Evolutionary conservation across 2,888 invertebrate species (phyloP), one percentile per base, ranked within the genome.

Genomic region (Chloroclysta siterata): DNA sequence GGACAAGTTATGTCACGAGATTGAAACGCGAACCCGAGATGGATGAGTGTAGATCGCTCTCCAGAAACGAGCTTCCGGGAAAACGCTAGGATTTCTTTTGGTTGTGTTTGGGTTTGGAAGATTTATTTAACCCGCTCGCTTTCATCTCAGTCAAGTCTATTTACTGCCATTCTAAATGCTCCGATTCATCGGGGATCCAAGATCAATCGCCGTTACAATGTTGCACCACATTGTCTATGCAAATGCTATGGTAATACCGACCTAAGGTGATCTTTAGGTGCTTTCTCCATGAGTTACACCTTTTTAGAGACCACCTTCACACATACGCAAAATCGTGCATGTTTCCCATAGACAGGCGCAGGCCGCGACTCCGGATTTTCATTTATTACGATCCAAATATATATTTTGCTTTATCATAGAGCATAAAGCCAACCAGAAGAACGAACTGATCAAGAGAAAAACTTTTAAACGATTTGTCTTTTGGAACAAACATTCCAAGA

Each of bases 1-100:
- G 81, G 82, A 87, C 83, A 79, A 77, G 77, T 83, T 81, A 79
- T 78, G 81, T 80, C 81, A 83, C 74, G 70, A 74, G 72, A 75
- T 66, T 73, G 81, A 76, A 80, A 81, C 76, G 71, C 66, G 77
- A 82, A 80, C 74, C 70, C 53, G 64, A 63, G 71, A 73, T 74
- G 72, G 74, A 73, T 70, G 68, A 64, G 64, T 65, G 70, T 75
- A 74, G 74, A 77, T 77, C 78, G 75, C 74, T 72, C 72, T 70
- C 69, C 65, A 58, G 72, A 62, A 60, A 71, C 60, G 53, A 66
- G 63, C 65, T 62, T 62, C 65, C 64, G 53, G 63, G 61, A 63
- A 63, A 66, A 55, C 57, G 42, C 29, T 44, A 44, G 57, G 39
- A 17, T 60, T 60, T 46, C 46, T 17, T 46, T 17, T 17, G 46